A percentile compares a stretch with the other conserved stretches of the same genome.
These are phyloP conservation scores for Zaprionus davidi DNA, from an alignment of 1,140 invertebrate species.

Conservation along the genomic window DNA sequence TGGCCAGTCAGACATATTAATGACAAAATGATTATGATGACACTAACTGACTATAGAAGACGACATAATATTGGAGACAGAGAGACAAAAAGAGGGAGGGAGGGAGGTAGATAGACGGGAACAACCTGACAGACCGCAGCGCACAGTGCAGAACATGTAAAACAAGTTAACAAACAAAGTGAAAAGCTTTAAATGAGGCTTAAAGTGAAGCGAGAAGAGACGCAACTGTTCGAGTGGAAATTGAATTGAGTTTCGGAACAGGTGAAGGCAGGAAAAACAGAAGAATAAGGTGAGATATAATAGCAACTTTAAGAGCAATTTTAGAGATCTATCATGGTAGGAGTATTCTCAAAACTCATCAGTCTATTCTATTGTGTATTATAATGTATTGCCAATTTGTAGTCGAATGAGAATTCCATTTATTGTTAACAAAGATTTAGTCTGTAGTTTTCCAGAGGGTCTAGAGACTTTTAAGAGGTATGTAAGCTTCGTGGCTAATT, in stretches of 20 bases:
- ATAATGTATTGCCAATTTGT: too few species aligned
- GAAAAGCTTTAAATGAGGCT: neutral
- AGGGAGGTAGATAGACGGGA: neutral
- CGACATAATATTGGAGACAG: neutral
- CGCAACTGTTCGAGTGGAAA: neutral
- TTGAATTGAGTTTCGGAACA: neutral
- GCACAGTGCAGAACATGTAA: conserved; percentile 59
- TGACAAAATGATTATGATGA: conserved; percentile 84
- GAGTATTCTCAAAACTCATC: too few species aligned
- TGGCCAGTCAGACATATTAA: conserved; percentile 81
- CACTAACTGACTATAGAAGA: conserved; percentile 62
- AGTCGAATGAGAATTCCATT: too few species aligned
- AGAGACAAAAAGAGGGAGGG: neutral
- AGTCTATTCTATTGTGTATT: too few species aligned
- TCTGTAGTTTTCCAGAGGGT: too few species aligned
- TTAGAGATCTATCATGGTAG: neutral
- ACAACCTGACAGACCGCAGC: neutral
- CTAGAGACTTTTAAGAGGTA: too few species aligned
- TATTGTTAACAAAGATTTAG: too few species aligned
- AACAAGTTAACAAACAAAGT: conserved; percentile 6
- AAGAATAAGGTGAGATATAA: neutral
- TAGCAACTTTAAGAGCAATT: neutral
- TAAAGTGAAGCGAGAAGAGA: neutral
- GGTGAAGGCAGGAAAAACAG: neutral
- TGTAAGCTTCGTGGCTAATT: too few species aligned